Base-by-base conservation (phyloP, 2,888 invertebrate species). In the Heliconius charithonia region DNA sequence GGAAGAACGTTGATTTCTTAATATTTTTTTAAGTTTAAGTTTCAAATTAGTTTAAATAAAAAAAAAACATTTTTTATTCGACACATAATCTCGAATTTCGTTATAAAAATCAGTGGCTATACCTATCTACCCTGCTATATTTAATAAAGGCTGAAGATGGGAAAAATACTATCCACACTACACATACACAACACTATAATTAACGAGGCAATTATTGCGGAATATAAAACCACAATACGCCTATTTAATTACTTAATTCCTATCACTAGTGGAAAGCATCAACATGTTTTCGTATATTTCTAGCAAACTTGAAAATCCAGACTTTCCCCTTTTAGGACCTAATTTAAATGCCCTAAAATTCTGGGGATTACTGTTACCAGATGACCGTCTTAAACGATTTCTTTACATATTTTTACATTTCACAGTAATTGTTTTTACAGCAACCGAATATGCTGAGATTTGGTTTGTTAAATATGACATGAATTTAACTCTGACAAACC, bases 311-410 rank as follows among this genome's bases (percentile, higher is more conserved):
- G 94, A 94, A 87, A 86, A 91, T 79, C 89, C 91, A 2, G 82
- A 89, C 25, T 85, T 85, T 51, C 93, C 94, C 1, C 83, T 94
- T 45, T 83, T 94, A 0, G 94, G 94, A 0, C 94, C 93, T 9
- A 94, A 94, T 81, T 85, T 93, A 0, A 91, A 87, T 56, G 89
- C 90, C 0, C 83, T 94, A 41, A 81, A 91, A 84, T 93, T 94
- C 79, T 94, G 94, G 93, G 94, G 94, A 0, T 79, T 94, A 0
- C 71, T 94, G 4, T 82, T 94, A n/a, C 93, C 94, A 0, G 82
- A 89, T 29, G 88, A 86, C 66, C 13, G 56, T 13, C 82, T 79
- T 0, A 87, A 83, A 78, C 89, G 84, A 83, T 85, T 82, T 77
- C 87, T 93, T 51, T 93, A 91, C 79, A 70, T 92, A 0, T 77